phyloP scores from a whole-genome alignment of 2,797 vertebrate species.

The Pogonophryne albipinna region DNA sequence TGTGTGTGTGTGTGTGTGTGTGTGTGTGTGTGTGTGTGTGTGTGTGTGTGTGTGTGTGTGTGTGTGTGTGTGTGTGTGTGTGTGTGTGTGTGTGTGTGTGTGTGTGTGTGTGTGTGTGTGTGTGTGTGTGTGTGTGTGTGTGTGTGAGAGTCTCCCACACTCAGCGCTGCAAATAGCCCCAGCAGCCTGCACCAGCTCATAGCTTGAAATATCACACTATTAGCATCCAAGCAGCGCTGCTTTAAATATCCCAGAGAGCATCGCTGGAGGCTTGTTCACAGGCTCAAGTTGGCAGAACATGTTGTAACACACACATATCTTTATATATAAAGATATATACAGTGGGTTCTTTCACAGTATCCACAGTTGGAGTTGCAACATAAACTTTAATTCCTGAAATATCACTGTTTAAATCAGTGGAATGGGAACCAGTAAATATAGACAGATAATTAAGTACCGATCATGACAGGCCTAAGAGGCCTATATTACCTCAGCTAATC shows the following conservation, averaged over 20 bases:
- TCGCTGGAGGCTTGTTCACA: background rate
- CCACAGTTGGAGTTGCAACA: background rate
- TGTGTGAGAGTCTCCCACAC: background rate
- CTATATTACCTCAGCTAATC: too few relatives aligned
- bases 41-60: too few relatives aligned
- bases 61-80: background rate
- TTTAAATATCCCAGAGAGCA: constrained; percentile 9
- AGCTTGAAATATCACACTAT: constrained; percentile 18
- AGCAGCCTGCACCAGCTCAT: constrained; percentile 8
- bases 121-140: background rate
- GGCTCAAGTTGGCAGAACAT: constrained; percentile 9
- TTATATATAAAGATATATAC: too few relatives aligned
- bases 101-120: constrained; percentile 1
- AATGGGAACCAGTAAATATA: background rate
- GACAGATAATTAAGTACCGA: too few relatives aligned
- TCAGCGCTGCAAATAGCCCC: constrained; percentile 10
- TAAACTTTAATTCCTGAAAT: background rate
- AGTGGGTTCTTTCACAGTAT: background rate
- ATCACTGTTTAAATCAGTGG: background rate
- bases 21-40: too few relatives aligned
- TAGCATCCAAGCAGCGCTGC: constrained; percentile 5
- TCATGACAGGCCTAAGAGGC: too few relatives aligned
- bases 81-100: background rate
- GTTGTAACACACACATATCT: background rate
- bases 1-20: too few relatives aligned